A percentile compares a stretch with the other conserved stretches of the same genome.
phyloP scores from a whole-genome alignment of 1,140 invertebrate species.

The Heliconius congener region DNA sequence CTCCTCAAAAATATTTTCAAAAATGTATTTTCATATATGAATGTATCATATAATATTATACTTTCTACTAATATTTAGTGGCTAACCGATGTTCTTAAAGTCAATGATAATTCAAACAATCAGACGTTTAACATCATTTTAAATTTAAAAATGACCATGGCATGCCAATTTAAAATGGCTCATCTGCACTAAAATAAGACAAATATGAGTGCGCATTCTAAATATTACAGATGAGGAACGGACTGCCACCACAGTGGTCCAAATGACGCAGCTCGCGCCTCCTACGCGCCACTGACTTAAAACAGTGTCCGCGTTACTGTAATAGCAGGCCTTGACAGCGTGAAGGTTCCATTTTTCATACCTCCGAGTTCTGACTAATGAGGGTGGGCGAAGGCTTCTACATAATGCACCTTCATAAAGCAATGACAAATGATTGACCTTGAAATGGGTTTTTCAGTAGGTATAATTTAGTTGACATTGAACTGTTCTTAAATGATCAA shows the following conservation, averaged over 20 bases:
- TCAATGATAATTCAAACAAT: too few relatives aligned
- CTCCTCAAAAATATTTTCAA: too few relatives aligned
- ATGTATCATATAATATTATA: too few relatives aligned
- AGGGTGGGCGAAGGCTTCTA: conserved; percentile 40
- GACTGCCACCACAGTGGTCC: not conserved
- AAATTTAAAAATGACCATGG: too few relatives aligned
- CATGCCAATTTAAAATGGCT: not conserved
- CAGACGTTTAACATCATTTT: too few relatives aligned
- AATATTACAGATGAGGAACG: conserved; percentile 15
- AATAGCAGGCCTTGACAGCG: conserved; percentile 45
- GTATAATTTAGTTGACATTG: not conserved
- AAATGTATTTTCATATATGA: too few relatives aligned
- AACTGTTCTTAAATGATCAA: not conserved
- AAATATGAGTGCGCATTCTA: conserved; percentile 2
- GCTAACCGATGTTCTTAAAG: too few relatives aligned
- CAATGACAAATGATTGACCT: conserved; percentile 12
- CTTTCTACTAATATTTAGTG: too few relatives aligned
- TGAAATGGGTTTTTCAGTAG: not conserved
- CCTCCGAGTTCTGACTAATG: conserved; percentile 45
- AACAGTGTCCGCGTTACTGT: conserved; percentile 31
- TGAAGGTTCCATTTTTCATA: conserved; percentile 44
- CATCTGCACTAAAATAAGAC: conserved; percentile 14
- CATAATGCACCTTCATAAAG: conserved; percentile 24
- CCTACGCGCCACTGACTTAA: conserved; percentile 34
- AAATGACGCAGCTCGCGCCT: conserved; percentile 26